phyloP scores from a whole-genome alignment of 2,113 vertebrate genomes.

The Phaethon lepturus region DNA sequence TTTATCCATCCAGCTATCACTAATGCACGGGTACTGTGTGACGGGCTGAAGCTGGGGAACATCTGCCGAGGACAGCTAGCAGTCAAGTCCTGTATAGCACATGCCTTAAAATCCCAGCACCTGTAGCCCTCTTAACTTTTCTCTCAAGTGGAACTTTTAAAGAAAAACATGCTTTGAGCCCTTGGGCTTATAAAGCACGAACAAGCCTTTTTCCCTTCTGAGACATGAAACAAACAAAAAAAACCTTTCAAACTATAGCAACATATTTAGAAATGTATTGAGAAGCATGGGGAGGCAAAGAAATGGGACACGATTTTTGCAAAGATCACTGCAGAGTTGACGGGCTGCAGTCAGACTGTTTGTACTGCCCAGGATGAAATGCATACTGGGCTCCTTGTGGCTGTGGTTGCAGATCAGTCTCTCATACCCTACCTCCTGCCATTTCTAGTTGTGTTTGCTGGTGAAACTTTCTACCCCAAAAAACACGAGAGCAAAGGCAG shows the following conservation, averaged over 20 bases:
- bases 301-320: not conserved
- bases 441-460: not conserved
- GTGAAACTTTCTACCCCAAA: not conserved
- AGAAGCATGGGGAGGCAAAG: not conserved
- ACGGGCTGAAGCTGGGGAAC: not conserved
- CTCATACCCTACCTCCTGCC: not conserved
- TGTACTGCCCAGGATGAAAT: not conserved
- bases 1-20: not conserved
- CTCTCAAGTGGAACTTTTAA: not conserved
- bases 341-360: not conserved
- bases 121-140: not conserved
- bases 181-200: not conserved
- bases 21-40: not conserved
- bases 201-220: not conserved
- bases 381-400: not conserved
- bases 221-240: not conserved
- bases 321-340: not conserved
- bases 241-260: rapidly evolving
- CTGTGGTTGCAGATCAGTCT: not conserved
- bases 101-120: not conserved
- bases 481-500: not conserved
- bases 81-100: not conserved
- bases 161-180: not conserved
- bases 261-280: not conserved
- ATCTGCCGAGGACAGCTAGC: not conserved